Base-by-base conservation (phyloP, 2,888 invertebrate species). In the Tribolium freemani region DNA sequence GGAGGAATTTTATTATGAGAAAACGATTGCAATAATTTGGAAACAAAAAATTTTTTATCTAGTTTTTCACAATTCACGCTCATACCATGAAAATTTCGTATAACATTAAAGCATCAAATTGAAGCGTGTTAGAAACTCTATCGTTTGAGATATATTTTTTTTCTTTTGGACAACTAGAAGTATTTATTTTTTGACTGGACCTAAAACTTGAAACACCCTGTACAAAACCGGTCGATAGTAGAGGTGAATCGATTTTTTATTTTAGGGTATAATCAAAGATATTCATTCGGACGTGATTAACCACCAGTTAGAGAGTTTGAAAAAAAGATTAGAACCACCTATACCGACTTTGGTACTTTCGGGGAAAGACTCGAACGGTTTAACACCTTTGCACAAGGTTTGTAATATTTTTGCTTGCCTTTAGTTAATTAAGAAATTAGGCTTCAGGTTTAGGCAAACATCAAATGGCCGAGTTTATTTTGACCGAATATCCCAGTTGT, bases 331-430 rank as follows among this genome's bases (percentile, higher is more conserved):
- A 5, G 67, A 60, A 16, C 77, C 82, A 8, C 81, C 82, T 2
- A 76, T 81, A 51, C 82, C 81, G 6, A 53, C 77, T 6, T 74
- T 78, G 9, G 83, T 80, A 6, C 75, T 83, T 16, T 75, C 78
- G 31, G 81, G 79, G 26, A 82, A 93, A 83, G 96, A 97, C 82
- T 82, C 86, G 10, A 93, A 95, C 83, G 96, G 96, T 20, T 89
- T 96, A 80, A 95, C 93, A 72, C 92, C 94, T n/a, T 88, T 96
- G 81, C 96, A 96, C 83, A 96, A 96, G 90, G 94, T 93, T 85
- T 26, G 26, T 26, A 1, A 26, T 5, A 51, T 10, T 26, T 10
- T 50, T 5, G 50, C 16, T 11, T 1, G 2, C 4, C 10, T 16
- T 50, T 50, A 16, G 2, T 50, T 16, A 5, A 10, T 16, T 0